A percentile compares a stretch with the other conserved stretches of the same genome.
These are phyloP conservation scores for Staurois parvus DNA, from an alignment of 2,797 vertebrate species.

Conservation along the genomic window DNA sequence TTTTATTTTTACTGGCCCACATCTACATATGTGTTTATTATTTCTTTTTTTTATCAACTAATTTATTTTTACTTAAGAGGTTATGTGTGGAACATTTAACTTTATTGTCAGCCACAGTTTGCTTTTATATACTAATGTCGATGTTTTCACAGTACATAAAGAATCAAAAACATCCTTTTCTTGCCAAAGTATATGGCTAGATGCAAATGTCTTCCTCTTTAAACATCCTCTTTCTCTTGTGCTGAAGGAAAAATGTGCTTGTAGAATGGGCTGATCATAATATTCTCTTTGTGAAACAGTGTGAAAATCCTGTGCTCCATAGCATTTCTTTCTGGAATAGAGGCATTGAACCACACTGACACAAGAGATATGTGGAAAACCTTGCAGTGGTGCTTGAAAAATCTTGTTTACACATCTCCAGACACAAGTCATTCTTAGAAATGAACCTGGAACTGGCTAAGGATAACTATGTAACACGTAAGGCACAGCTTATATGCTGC, in stretches of 20 bases:
- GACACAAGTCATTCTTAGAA: conserved; percentile 69
- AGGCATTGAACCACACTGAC: conserved; percentile 71
- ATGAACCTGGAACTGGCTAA: conserved; percentile 65
- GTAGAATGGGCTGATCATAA: conserved; percentile 58
- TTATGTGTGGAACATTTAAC: conserved; percentile 50
- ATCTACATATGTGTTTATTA: not conserved
- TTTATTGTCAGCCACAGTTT: conserved; percentile 51
- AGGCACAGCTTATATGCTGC: conserved; percentile 70
- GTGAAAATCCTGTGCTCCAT: conserved; percentile 67
- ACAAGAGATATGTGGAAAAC: conserved; percentile 67
- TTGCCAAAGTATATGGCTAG: conserved; percentile 15
- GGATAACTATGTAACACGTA: conserved; percentile 72
- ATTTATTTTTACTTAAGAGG: conserved; percentile 39
- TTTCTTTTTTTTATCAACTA: conserved; percentile 18
- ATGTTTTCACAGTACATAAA: conserved; percentile 58
- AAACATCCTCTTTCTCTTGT: conserved; percentile 30
- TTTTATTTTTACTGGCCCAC: not conserved
- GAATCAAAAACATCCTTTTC: conserved; percentile 56
- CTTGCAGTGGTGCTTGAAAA: conserved; percentile 61
- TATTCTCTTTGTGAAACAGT: conserved; percentile 69
- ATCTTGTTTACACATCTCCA: conserved; percentile 69
- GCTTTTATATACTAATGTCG: conserved; percentile 39
- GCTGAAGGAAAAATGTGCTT: conserved; percentile 48
- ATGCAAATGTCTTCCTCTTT: conserved; percentile 50
- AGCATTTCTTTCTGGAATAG: conserved; percentile 68